phyloP scores from a whole-genome alignment of 2,797 vertebrate genomes.

The Squalus acanthias region DNA sequence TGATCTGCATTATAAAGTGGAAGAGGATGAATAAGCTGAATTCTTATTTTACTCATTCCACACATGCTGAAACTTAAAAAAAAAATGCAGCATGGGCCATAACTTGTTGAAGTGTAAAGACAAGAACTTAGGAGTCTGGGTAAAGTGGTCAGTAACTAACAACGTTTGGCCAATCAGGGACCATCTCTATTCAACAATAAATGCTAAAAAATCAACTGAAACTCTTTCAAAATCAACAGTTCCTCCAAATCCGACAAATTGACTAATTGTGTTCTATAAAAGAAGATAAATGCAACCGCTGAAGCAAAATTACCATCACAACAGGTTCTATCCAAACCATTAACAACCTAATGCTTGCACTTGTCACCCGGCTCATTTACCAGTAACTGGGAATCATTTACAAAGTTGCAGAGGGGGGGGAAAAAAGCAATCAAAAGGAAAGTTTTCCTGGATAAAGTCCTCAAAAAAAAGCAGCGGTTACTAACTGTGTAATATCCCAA shows the following conservation, averaged over 20 bases:
- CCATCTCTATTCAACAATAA: too few species aligned
- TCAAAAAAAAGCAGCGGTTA: background rate
- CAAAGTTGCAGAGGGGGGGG: background rate
- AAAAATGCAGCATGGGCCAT: background rate
- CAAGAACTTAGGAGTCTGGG: background rate
- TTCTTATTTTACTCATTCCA: background rate
- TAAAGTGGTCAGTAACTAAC: background rate
- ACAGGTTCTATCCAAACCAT: background rate
- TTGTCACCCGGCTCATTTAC: background rate
- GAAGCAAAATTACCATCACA: constrained; percentile 5
- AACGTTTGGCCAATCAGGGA: background rate
- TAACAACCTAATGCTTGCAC: background rate
- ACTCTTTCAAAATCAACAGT: background rate
- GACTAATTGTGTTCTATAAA: background rate
- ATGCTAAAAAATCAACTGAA: background rate
- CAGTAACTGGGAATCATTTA: background rate
- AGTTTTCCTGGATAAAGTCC: background rate
- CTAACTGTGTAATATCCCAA: background rate
- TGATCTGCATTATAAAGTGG: background rate
- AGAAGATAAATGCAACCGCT: background rate
- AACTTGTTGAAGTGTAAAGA: background rate
- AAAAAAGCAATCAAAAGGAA: background rate
- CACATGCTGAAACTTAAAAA: background rate
- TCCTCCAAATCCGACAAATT: background rate
- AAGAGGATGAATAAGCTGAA: background rate